Percentiles rank a stretch among this genome's conserved stretches.
phyloP scores from a whole-genome alignment of 2,797 vertebrate genomes.

The Lepilemur ruficaudatus region DNA sequence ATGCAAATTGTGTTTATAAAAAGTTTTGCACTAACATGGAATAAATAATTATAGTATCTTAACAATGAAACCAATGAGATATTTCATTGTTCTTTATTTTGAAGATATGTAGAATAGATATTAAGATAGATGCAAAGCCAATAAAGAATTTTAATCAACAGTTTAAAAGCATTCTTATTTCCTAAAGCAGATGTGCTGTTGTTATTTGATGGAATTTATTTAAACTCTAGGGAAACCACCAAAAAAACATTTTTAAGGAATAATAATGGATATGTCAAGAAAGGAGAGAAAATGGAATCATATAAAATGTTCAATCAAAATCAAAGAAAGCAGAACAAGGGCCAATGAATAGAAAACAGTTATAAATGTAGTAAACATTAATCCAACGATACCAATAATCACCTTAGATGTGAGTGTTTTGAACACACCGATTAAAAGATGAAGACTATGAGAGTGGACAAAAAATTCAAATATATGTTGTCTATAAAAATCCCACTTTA shows the following conservation, averaged over 20 bases:
- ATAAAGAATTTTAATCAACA: background rate
- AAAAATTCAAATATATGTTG: background rate
- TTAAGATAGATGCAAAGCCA: background rate
- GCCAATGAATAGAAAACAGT: background rate
- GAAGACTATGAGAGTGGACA: background rate
- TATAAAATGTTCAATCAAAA: background rate
- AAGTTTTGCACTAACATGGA: background rate
- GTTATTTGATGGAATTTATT: background rate
- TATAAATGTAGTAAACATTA: background rate
- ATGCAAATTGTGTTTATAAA: background rate
- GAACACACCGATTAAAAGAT: background rate
- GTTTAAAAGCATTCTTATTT: background rate
- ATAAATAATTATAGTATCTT: background rate
- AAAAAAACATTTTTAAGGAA: background rate
- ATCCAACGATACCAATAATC: background rate
- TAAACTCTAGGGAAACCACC: background rate
- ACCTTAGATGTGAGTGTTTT: background rate
- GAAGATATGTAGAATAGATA: background rate
- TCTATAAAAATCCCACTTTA: background rate
- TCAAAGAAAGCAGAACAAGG: background rate
- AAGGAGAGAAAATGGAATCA: background rate
- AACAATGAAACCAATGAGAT: background rate
- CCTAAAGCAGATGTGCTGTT: background rate
- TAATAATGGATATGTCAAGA: background rate
- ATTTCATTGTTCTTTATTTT: background rate